These are phyloP conservation scores for Ceyx margarethae DNA, from an alignment of 2,113 vertebrate genomes.

Conservation along the genomic window DNA sequence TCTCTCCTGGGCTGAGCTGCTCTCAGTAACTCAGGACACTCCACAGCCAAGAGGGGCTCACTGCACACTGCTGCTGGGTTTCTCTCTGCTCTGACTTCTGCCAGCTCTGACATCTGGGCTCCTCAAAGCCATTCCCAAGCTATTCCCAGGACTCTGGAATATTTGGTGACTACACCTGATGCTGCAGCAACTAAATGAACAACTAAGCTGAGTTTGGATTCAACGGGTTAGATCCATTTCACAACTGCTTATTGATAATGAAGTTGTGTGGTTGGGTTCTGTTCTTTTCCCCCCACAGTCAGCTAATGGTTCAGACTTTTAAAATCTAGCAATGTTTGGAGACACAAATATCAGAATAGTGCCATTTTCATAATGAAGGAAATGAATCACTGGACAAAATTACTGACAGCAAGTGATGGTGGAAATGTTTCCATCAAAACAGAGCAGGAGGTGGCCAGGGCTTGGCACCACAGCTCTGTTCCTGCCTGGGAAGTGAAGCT, in stretches of 20 bases:
- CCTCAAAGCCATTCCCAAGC: background rate
- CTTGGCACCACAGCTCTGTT: background rate
- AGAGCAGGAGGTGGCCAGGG: background rate
- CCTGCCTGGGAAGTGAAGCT: background rate
- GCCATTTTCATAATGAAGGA: background rate
- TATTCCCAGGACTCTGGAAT: background rate
- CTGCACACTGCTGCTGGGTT: background rate
- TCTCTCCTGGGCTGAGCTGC: background rate
- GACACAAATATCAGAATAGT: background rate
- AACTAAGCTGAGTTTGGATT: background rate
- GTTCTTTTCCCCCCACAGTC: rapidly evolving
- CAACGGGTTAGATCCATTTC: background rate
- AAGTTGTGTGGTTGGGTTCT: background rate
- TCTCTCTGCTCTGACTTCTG: background rate
- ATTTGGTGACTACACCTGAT: background rate
- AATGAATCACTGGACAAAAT: background rate
- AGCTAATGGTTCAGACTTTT: background rate
- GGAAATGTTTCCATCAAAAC: background rate
- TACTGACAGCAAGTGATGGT: background rate
- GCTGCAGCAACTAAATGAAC: background rate
- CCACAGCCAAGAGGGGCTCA: background rate
- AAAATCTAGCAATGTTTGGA: background rate
- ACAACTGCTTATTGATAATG: background rate
- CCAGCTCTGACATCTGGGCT: background rate
- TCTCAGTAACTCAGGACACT: background rate